Base-by-base conservation (phyloP, 92 coral and sea anemone genomes). In the Siderastrea siderea region DNA sequence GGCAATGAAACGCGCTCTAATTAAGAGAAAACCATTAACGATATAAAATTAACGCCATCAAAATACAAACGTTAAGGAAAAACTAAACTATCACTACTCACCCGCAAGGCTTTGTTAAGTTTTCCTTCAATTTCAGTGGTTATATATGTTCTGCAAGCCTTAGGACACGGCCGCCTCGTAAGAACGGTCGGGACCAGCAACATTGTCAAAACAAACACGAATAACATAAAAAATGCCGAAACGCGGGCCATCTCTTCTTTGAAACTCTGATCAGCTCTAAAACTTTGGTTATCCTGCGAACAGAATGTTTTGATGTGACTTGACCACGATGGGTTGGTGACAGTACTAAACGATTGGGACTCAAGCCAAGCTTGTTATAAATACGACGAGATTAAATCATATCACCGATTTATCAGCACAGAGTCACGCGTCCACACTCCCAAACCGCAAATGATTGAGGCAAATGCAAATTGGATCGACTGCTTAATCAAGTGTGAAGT, bases 371-470 rank as follows among this genome's bases (percentile, higher is more conserved):
- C 86, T 73, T 59, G 53, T 60, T 73, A 63, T 74, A 72, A 61
- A 47, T 74, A 63, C 38, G 80, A n/a, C 49, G 45, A 63, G 72
- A 63, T 74, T 61, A 73, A 84, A 60, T 84, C 87, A 74, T 84
- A 77, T 57, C 61, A 74, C 81, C 71, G 73, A 72, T 84, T 84
- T 84, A 84, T 61, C 87, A 13, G 49, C 78, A 17, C 60, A 15
- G 49, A 74, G 87, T 84, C 87, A 84, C 87, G 87, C 81, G 81
- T 54, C 47, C 74, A 9, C 87, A 60, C 81, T 62, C 80, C 52
- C 49, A 84, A 61, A 84, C 87, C 87, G 63, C 87, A 84, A 59
- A 45, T 82, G 47, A 82, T 82, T 49, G 63, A 83, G 44, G 4
- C n/a, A 14, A 84, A 84, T 84, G 87, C 80, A 84, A 84, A 84